Evolutionary conservation across 2,888 invertebrate species (phyloP).

Genomic region (Capitulum mitella): DNA sequence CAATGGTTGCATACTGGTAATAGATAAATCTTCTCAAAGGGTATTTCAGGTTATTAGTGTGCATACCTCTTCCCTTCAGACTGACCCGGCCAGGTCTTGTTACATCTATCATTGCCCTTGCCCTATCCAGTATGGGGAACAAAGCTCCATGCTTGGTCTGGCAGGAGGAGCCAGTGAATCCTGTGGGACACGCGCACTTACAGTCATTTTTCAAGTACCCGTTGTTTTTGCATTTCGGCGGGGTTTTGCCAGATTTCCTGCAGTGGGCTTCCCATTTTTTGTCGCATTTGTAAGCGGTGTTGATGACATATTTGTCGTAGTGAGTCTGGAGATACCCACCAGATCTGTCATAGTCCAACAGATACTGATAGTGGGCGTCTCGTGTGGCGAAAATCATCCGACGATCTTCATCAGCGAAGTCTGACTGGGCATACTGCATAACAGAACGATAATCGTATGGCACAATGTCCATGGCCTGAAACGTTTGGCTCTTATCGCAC

Average conservation of each 20-base stretch:
- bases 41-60: neutral
- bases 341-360: neutral
- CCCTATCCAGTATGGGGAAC: neutral
- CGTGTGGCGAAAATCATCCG: neutral
- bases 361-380: neutral
- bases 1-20: neutral
- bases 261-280: neutral
- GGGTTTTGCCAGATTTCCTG: neutral
- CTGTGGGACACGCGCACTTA: neutral
- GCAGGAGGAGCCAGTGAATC: neutral
- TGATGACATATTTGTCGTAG: neutral
- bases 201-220: neutral
- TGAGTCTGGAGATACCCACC: constrained; percentile 1
- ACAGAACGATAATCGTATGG: neutral
- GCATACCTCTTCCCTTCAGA: neutral
- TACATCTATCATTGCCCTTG: neutral
- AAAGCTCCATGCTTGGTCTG: neutral
- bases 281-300: neutral
- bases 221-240: neutral
- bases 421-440: neutral
- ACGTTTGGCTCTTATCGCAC: neutral
- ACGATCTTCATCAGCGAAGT: neutral
- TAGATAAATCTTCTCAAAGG: neutral
- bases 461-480: neutral
- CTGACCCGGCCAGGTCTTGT: neutral